Evolutionary conservation across 2,113 vertebrate species (phyloP), one percentile per base, ranked within the genome.

Genomic region (Megatriorchis doriae): DNA sequence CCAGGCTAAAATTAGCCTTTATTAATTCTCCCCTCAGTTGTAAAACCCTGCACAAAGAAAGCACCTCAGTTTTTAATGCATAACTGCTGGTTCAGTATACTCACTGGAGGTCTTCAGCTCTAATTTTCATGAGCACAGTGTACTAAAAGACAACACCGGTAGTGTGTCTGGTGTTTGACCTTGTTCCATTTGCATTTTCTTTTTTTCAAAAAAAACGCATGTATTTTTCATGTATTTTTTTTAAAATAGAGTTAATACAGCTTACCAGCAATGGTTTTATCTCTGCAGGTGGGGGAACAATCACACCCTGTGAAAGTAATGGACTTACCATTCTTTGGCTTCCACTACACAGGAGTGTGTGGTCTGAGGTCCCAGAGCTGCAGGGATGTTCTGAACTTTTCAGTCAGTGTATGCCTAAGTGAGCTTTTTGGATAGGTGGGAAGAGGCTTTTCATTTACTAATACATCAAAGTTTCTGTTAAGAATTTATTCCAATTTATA

Each of bases 301-400:
- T 71, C 96, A 93, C 89, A 90, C 95, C 90, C 95, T 95, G 47
- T 83, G 81, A 93, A 97, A 93, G 95, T 91, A 96, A 97, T 43
- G 80, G 34, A 22, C 22, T 91, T 91, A n/a, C 31, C 59, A 40
- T 96, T 94, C 72, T 74, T 96, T 96, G 95, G 92, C 94, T 90
- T 91, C 79, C n/a, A 81, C 25, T 47, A 71, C 66, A 71, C 26
- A 45, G 0, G 5, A 88, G 81, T 96, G 96, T 96, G 96, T 96
- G 96, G 95, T 94, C 96, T 89, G 74, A 89, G 70, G 71, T 91
- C 81, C 78, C 94, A 90, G 59, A 94, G 88, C 80, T 91, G 62
- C 91, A 78, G 63, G 84, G 45, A 70, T 94, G 93, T 85, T 93
- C 90, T 94, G 86, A 91, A 92, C 81, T 72, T 90, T 91, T 65